Percentiles rank a stretch among this genome's conserved stretches.
phyloP scores from a whole-genome alignment of 2,888 invertebrate genomes.

The Parnassius apollo region DNA sequence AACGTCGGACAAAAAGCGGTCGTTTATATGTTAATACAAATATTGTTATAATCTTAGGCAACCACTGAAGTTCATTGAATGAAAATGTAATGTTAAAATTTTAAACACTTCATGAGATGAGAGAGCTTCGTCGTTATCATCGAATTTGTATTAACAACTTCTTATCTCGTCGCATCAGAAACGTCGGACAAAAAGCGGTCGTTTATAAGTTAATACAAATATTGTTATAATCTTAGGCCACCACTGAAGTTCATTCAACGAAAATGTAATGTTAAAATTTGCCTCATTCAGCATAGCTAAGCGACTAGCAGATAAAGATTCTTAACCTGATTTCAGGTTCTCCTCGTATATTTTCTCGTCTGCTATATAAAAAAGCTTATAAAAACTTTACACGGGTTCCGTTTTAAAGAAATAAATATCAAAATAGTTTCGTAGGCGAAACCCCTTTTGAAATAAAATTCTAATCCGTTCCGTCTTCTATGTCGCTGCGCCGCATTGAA shows the following conservation, averaged over 20 bases:
- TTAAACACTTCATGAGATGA: no score
- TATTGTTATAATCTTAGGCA: no score
- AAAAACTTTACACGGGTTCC: slow-evolving; percentile 12
- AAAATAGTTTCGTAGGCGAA: slow-evolving; percentile 4
- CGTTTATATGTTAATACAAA: no score
- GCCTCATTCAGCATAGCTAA: slow-evolving; percentile 17
- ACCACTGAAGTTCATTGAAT: no score
- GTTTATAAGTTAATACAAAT: slow-evolving; percentile 25
- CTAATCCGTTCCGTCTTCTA: no score
- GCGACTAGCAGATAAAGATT: slow-evolving; percentile 26
- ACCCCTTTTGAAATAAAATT: no score
- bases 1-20: no score
- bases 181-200: slow-evolving; percentile 3
- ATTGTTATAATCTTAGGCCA: slow-evolving; percentile 26
- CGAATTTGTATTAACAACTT: slow-evolving; percentile 5
- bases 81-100: no score
- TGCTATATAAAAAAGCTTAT: slow-evolving; percentile 16
- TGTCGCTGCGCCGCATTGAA: no score
- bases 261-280: slow-evolving; percentile 23
- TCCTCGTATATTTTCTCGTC: slow-evolving; percentile 17
- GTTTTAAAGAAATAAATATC: slow-evolving; percentile 11
- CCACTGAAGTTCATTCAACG: slow-evolving; percentile 19
- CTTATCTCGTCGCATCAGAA: background rate
- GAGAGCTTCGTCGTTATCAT: background rate
- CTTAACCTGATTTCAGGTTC: slow-evolving; percentile 26